phyloP scores from a whole-genome alignment of 2,113 vertebrate species.

The Ranitomeya variabilis region DNA sequence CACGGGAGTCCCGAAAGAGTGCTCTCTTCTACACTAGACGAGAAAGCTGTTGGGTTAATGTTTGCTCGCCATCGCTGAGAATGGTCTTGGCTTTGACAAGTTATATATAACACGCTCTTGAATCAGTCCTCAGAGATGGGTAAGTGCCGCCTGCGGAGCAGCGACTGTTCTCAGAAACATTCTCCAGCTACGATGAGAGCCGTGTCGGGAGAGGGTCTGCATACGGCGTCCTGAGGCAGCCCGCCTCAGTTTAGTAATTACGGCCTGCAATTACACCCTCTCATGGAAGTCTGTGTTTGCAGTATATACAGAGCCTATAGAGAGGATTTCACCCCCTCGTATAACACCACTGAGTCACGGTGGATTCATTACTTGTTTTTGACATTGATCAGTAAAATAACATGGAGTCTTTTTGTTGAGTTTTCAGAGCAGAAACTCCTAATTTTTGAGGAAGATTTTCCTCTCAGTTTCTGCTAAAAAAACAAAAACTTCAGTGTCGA shows the following conservation, averaged over 20 bases:
- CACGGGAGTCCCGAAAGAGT: neutral
- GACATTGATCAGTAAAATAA: neutral
- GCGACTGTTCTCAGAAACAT: constrained; percentile 32
- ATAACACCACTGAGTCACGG: neutral
- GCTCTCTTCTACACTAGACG: constrained; percentile 21
- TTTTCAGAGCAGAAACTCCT: too few species aligned
- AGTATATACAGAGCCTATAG: neutral
- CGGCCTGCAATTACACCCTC: constrained; percentile 40
- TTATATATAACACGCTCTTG: constrained; percentile 55
- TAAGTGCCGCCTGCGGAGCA: constrained; percentile 56
- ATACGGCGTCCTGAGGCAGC: constrained; percentile 40
- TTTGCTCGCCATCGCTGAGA: constrained; percentile 43
- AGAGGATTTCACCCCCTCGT: neutral
- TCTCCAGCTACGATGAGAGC: constrained; percentile 50
- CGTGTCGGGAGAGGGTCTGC: constrained; percentile 36
- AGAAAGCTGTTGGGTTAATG: constrained; percentile 49
- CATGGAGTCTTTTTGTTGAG: too few species aligned
- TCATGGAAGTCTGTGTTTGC: neutral
- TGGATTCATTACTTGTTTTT: neutral
- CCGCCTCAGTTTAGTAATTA: constrained; percentile 45
- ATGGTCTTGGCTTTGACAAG: constrained; percentile 54
- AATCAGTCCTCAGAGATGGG: constrained; percentile 48
- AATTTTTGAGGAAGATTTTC: too few species aligned
- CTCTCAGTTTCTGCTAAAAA: too few species aligned
- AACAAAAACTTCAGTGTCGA: too few species aligned